Evolutionary conservation across 2,888 invertebrate genomes (phyloP), one percentile per base, ranked within the genome.

Genomic region (Sesia apiformis): DNA sequence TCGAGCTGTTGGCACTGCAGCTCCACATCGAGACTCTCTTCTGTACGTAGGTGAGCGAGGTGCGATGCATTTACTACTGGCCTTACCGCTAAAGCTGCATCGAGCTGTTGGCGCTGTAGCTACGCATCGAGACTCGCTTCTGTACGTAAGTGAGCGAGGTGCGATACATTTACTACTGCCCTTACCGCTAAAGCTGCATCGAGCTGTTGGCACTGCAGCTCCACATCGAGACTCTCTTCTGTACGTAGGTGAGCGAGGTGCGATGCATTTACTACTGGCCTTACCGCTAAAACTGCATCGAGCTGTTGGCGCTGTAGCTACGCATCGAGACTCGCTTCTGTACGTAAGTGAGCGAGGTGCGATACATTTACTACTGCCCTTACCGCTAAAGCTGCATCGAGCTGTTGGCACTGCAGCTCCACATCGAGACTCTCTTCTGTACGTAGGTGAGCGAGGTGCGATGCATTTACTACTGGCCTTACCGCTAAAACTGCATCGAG

Each of bases 311-410:
- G 91, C 93, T 53, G 23, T 2, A 2, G 1, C 23, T 23, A 2
- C 23, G 23, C 23, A 2, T 23, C 23, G n/a, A n/a, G n/a, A n/a
- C n/a, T n/a, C n/a, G n/a, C n/a, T n/a, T n/a, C n/a, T n/a, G n/a
- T n/a, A n/a, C n/a, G n/a, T n/a, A n/a, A n/a, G n/a, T n/a, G n/a
- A 98, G 69, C 91, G 98, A 39, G 97, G 97, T 0, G 91, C 93
- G 0, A 87, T 92, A 63, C 97, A 98, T 84, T 95, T 96, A 78
- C 97, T 98, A 80, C 95, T 95, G 56, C 92, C 97, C 57, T 97
- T 94, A 81, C 90, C 94, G 52, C 84, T 94, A 58, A 94, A 94
- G 91, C 93, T 92, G 78, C 86, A 94, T 59, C 94, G 94, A 54
- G 94, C 94, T 1, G 94, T 93, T 4, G 94, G 94, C 74, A 91